Evolutionary conservation across 2,797 vertebrate genomes (phyloP).

Genomic region (Acanthis flammea): DNA sequence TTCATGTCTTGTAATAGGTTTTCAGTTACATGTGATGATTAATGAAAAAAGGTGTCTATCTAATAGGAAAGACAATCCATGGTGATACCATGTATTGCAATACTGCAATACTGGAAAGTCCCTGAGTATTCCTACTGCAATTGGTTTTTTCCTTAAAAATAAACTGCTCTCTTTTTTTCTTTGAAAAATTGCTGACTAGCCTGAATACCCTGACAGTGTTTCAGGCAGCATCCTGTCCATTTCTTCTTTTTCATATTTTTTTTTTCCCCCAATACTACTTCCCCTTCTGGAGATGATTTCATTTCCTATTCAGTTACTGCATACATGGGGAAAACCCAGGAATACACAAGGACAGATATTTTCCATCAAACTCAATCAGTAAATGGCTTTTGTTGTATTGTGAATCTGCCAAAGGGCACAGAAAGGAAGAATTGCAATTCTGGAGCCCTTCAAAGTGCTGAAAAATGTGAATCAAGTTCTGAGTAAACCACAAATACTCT

Average conservation of each 20-base stretch:
- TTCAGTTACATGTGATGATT: background rate
- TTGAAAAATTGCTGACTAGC: background rate
- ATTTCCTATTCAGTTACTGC: conserved; percentile 9
- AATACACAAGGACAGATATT: background rate
- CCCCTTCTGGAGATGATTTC: conserved; percentile 26
- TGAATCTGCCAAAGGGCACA: background rate
- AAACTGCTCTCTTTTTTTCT: background rate
- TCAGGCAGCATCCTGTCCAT: background rate
- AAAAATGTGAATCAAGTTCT: background rate
- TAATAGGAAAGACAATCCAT: background rate
- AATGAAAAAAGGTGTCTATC: background rate
- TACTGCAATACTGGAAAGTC: conserved; percentile 38
- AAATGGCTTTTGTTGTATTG: background rate
- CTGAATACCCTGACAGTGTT: background rate
- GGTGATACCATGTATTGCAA: background rate
- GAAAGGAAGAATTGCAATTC: background rate
- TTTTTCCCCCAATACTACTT: background rate
- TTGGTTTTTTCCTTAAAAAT: background rate
- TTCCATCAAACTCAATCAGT: background rate
- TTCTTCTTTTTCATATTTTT: background rate
- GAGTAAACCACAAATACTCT: background rate
- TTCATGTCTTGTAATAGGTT: background rate
- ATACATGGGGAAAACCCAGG: background rate
- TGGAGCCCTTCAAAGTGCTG: background rate
- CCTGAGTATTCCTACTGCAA: background rate